Conservation (phyloP, 2,113 vertebrate genomes). For the Lepisosteus oculatus region DNA sequence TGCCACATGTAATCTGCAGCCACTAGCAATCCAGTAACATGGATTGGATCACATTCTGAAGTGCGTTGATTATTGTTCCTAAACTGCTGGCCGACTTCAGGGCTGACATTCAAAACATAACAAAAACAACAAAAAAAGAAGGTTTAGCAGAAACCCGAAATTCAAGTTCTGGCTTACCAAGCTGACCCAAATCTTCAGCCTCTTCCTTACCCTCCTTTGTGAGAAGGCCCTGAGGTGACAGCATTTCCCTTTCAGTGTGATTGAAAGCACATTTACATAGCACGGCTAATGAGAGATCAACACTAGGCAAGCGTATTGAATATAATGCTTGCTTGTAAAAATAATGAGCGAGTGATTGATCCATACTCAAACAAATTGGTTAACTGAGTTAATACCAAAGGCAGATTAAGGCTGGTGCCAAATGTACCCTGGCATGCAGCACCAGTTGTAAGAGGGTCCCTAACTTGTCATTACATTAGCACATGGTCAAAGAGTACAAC, state of each 20-base stretch:
- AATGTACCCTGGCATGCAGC: constrained; percentile 65
- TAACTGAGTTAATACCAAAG: constrained; percentile 75
- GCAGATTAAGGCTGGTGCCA: constrained; percentile 71
- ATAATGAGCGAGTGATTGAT: constrained; percentile 76
- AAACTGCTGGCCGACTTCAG: constrained; percentile 63
- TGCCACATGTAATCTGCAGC: constrained; percentile 46
- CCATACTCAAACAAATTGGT: constrained; percentile 72
- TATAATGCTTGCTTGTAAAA: constrained; percentile 71
- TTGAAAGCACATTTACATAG: constrained; percentile 68
- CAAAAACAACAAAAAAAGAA: constrained; percentile 41
- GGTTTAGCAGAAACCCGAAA: constrained; percentile 61
- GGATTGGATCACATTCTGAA: constrained; percentile 57
- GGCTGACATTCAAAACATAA: constrained; percentile 70
- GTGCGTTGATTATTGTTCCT: constrained; percentile 47
- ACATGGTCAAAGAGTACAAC: constrained; percentile 76
- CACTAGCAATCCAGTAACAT: constrained; percentile 58
- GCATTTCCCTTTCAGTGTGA: constrained; percentile 62
- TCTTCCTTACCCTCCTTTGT: constrained; percentile 59
- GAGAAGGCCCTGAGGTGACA: constrained; percentile 55
- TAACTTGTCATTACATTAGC: constrained; percentile 78
- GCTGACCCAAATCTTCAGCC: constrained; percentile 70
- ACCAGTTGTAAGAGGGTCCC: constrained; percentile 61
- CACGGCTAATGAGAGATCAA: constrained; percentile 76
- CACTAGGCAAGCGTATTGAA: constrained; percentile 58
- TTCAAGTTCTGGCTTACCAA: constrained; percentile 63